phyloP scores from a whole-genome alignment of 2,888 invertebrate genomes.

The Nemoura dubitans region DNA sequence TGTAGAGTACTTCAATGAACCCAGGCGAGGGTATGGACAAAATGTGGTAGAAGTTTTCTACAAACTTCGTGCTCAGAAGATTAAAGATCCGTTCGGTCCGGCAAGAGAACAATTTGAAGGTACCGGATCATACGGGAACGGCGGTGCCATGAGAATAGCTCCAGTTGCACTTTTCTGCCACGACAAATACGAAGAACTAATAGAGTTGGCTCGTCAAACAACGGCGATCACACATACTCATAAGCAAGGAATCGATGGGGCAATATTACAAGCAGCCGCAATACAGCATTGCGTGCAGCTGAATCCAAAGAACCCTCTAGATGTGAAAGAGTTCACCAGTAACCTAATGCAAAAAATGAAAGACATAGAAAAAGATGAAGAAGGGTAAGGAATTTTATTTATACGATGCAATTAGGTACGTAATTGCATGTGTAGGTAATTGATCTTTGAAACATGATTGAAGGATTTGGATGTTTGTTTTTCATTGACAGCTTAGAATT shows the following conservation, averaged over 20 bases:
- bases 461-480: too few relatives aligned
- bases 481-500: too few relatives aligned
- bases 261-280: conserved; percentile 67
- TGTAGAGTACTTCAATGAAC: conserved; percentile 69
- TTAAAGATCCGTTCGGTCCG: conserved; percentile 68
- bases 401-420: too few relatives aligned
- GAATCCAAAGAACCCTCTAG: conserved; percentile 61
- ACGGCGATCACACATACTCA: conserved; percentile 73
- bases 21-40: conserved; percentile 72
- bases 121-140: conserved; percentile 79
- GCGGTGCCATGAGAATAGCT: conserved; percentile 77
- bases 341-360: conserved; percentile 66
- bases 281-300: conserved; percentile 65
- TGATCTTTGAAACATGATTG: too few relatives aligned
- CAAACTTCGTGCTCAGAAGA: conserved; percentile 65
- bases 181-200: conserved; percentile 62
- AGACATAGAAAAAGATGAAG: conserved; percentile 61
- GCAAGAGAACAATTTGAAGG: conserved; percentile 74
- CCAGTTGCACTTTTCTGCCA: conserved; percentile 72
- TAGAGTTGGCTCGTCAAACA: conserved; percentile 63
- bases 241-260: conserved; percentile 66
- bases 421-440: too few relatives aligned
- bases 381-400: conserved; percentile 60
- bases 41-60: conserved; percentile 67
- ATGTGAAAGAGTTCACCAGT: conserved; percentile 63